Evolutionary conservation across 2,888 invertebrate genomes (phyloP).

Genomic region (Acanthosoma haemorrhoidale): DNA sequence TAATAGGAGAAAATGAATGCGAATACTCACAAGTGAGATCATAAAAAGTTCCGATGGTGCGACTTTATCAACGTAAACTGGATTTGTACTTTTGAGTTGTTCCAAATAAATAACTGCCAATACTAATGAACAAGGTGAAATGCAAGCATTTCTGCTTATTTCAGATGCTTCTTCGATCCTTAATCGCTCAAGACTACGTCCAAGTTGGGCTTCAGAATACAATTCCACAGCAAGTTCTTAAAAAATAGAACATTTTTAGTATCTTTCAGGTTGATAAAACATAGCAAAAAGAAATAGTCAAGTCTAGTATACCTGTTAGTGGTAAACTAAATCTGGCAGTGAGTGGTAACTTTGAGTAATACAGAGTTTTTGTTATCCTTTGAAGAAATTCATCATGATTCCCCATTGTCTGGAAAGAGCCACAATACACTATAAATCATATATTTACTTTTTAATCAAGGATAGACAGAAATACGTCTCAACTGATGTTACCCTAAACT

Average conservation of each 20-base stretch:
- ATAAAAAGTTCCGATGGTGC: slow-evolving; percentile 90
- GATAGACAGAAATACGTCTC: no score
- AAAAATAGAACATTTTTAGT: slow-evolving; percentile 41
- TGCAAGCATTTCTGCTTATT: slow-evolving; percentile 71
- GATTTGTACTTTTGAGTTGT: slow-evolving; percentile 73
- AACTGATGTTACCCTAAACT: slow-evolving; percentile 33
- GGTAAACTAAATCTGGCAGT: slow-evolving; percentile 68
- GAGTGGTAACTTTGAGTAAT: slow-evolving; percentile 75
- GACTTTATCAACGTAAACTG: slow-evolving; percentile 73
- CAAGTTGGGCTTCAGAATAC: slow-evolving; percentile 72
- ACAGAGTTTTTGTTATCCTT: slow-evolving; percentile 80
- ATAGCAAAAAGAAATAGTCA: no score
- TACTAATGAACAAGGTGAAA: slow-evolving; percentile 87
- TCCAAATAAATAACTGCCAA: slow-evolving; percentile 91
- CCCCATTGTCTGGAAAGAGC: slow-evolving; percentile 54
- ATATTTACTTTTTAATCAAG: no score
- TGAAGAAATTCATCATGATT: slow-evolving; percentile 73
- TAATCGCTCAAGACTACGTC: slow-evolving; percentile 69
- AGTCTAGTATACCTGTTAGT: slow-evolving; percentile 76
- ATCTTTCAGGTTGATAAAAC: not conserved
- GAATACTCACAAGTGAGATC: slow-evolving; percentile 75
- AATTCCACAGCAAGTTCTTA: slow-evolving; percentile 77
- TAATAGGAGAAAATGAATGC: not conserved
- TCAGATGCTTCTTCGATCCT: slow-evolving; percentile 70
- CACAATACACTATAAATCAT: not conserved